Evolutionary conservation across 1,140 invertebrate genomes (phyloP), one percentile per base, ranked within the genome.

Genomic region (Brachionus plicatilis): DNA sequence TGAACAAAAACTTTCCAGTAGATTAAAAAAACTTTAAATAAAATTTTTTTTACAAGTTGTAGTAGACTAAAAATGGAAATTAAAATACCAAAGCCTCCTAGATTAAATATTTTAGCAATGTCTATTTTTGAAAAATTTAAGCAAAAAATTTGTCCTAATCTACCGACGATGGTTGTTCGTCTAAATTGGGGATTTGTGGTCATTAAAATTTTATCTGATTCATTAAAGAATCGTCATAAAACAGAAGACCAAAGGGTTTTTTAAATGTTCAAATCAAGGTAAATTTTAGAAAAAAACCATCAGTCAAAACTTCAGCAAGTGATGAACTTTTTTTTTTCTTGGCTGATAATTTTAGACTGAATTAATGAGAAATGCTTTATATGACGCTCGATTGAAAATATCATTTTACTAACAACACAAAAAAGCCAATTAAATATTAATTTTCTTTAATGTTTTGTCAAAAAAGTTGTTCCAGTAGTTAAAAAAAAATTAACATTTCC

Each of bases 21-120:
- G 68, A 72, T 72, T 41, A 43, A 72, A 43, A 72, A 72, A 72
- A 72, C 14, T 72, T 11, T 12, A 17, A 72, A 72, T 72, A 72
- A 72, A 41, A 8, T 20, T 72, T 68, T 60, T 20, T 60, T 60
- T 60, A 11, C 12, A 6, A 6, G 6, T 53, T 8, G 53, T 60
- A 8, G 20, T 9, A n/a, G 53, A 60, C 66, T 68, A 68, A 68
- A 68, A 33, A 68, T 68, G 66, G 66, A 68, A 68, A 68, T 60
- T 60, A 60, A 60, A 60, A 60, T 60, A 2, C 53, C 53, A 60
- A 60, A 60, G 53, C 53, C 53, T 27, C 8, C 53, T 24, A 60
- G 53, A 60, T 60, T 60, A 60, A 20, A 60, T 20, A 60, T 60
- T n/a, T 60, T 60, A 60, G 53, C 53, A 60, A 60, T 60, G 53